These are phyloP conservation scores for Gallinago solitaria DNA, from an alignment of 2,797 vertebrate genomes.

Conservation along the genomic window DNA sequence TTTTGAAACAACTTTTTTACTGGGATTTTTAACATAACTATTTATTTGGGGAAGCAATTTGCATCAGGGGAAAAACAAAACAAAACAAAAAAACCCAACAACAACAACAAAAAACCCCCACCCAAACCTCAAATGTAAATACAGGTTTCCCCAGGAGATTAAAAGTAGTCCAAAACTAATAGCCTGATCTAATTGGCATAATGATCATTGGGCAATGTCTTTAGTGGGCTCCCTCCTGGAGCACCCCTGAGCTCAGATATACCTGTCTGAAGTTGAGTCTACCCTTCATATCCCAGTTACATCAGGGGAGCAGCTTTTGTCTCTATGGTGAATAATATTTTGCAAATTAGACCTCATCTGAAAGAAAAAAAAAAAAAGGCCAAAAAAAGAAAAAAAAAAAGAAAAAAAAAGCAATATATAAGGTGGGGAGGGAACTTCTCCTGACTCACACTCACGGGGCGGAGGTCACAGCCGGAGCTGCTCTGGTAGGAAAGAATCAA, in stretches of 20 bases:
- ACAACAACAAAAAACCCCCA: background rate
- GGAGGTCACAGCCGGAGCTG: background rate
- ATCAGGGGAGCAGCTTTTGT: background rate
- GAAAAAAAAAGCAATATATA: background rate
- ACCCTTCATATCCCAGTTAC: background rate
- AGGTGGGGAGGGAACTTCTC: background rate
- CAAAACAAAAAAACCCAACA: background rate
- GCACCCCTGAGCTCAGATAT: background rate
- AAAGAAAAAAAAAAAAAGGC: too few relatives aligned
- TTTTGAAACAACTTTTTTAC: constrained; percentile 28
- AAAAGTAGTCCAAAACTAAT: constrained; percentile 63
- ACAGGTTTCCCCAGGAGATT: constrained; percentile 25
- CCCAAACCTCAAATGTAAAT: background rate
- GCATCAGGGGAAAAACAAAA: background rate
- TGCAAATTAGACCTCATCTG: background rate
- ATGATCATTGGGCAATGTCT: background rate
- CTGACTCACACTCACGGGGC: constrained; percentile 6
- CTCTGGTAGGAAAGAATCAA: constrained; percentile 30
- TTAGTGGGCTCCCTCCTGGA: fast-evolving
- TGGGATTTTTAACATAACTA: constrained; percentile 38
- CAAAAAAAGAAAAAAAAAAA: too few relatives aligned
- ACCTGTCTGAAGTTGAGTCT: background rate
- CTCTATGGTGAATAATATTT: constrained; percentile 46
- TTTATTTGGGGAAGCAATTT: constrained; percentile 48
- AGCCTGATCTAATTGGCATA: constrained; percentile 44